phyloP scores from a whole-genome alignment of 2,797 vertebrate species.

The Arctocebus calabarensis region DNA sequence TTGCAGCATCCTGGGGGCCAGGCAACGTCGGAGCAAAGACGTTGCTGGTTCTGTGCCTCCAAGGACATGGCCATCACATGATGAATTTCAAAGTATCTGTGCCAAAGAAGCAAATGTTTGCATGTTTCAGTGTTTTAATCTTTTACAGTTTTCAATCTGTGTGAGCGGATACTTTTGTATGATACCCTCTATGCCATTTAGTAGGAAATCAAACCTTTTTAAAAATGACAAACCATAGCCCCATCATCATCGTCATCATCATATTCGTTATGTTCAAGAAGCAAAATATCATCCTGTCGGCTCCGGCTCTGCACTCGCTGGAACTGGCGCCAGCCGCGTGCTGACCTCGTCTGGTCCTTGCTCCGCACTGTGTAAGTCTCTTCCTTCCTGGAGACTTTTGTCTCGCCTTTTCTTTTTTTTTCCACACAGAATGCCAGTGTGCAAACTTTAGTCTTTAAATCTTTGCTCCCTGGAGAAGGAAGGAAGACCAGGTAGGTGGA shows the following conservation, averaged over 20 bases:
- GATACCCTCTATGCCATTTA: neutral
- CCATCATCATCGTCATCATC: fast-evolving
- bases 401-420: neutral
- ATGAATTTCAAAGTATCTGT: neutral
- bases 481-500: neutral
- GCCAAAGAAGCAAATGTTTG: neutral
- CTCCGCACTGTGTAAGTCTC: neutral
- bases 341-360: fast-evolving
- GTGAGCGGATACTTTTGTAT: neutral
- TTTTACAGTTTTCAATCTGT: neutral
- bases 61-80: fast-evolving
- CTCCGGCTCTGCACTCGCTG: fast-evolving
- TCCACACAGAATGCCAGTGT: too few species aligned
- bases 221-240: neutral
- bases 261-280: neutral
- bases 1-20: neutral
- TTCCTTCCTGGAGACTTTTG: neutral
- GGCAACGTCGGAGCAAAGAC: neutral
- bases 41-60: neutral
- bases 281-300: fast-evolving
- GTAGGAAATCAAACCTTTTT: too few species aligned
- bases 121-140: neutral
- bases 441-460: neutral
- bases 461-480: neutral
- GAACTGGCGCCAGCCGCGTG: neutral